Conservation (phyloP, 1,140 invertebrate genomes). For the Ephestia elutella region DNA sequence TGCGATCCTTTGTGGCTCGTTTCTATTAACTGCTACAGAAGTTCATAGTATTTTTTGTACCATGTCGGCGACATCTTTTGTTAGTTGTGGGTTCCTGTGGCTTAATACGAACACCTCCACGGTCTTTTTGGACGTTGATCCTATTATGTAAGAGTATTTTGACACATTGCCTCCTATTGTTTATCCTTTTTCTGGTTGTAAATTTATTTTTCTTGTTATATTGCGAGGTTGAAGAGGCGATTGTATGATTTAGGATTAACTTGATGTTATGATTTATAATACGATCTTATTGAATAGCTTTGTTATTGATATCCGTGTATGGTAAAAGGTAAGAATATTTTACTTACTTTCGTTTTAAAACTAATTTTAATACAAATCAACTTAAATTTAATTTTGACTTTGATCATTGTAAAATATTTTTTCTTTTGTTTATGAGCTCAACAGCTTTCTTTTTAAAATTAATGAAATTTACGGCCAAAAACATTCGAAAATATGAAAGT, state of each 20-base stretch:
- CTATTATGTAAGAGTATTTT: slow-evolving; percentile 59
- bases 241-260: slow-evolving; percentile 43
- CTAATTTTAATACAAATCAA: too few relatives aligned
- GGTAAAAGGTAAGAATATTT: too few relatives aligned
- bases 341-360: too few relatives aligned
- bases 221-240: slow-evolving; percentile 43
- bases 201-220: slow-evolving; percentile 47
- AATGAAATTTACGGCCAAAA: background rate
- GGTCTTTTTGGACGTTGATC: slow-evolving; percentile 42
- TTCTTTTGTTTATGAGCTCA: too few relatives aligned
- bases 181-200: slow-evolving; percentile 51
- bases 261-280: slow-evolving; percentile 56
- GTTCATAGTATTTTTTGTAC: slow-evolving; percentile 67
- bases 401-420: too few relatives aligned
- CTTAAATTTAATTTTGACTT: too few relatives aligned
- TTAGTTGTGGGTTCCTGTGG: slow-evolving; percentile 35
- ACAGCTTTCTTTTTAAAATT: slow-evolving; percentile 15
- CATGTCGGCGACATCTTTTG: slow-evolving; percentile 49
- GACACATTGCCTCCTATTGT: slow-evolving; percentile 65
- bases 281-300: slow-evolving; percentile 15
- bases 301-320: background rate
- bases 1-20: slow-evolving; percentile 38
- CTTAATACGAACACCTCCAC: slow-evolving; percentile 35
- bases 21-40: slow-evolving; percentile 66
- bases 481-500: background rate